phyloP scores from a whole-genome alignment of 1,140 invertebrate genomes.

The Drosophila aff. region DNA sequence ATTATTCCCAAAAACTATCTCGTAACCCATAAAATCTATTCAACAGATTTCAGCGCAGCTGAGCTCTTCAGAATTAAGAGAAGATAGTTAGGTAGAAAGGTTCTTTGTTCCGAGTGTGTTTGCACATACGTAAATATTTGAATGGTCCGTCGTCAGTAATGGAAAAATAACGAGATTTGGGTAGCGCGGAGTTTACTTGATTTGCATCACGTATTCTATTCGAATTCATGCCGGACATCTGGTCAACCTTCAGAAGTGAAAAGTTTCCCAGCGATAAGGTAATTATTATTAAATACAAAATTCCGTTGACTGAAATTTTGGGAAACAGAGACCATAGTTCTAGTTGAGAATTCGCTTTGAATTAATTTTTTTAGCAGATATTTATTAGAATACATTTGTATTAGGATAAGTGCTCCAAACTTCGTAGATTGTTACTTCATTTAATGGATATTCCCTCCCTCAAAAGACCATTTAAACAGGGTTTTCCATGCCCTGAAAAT shows the following conservation, averaged over 20 bases:
- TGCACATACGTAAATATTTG: conserved; percentile 39
- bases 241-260: conserved; percentile 2
- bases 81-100: conserved; percentile 12
- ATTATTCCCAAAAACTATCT: conserved; percentile 42
- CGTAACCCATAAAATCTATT: conserved; percentile 7
- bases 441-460: neutral
- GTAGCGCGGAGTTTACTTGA: conserved; percentile 2
- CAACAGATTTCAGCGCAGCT: conserved; percentile 5
- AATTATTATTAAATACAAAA: neutral
- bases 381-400: neutral
- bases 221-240: neutral
- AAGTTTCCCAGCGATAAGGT: conserved; percentile 17
- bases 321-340: no score
- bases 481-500: neutral
- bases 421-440: no score
- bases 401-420: neutral
- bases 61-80: conserved; percentile 6
- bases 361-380: neutral
- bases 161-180: conserved; percentile 37
- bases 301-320: conserved; percentile 5
- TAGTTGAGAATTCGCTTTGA: no score
- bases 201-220: conserved; percentile 32
- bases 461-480: neutral
- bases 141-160: conserved; percentile 15
- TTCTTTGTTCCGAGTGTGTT: conserved; percentile 20